Percentiles rank a stretch among this genome's conserved stretches.
Evolutionary conservation across 2,113 vertebrate genomes (phyloP).

Genomic region (Corythornis vintsioides): DNA sequence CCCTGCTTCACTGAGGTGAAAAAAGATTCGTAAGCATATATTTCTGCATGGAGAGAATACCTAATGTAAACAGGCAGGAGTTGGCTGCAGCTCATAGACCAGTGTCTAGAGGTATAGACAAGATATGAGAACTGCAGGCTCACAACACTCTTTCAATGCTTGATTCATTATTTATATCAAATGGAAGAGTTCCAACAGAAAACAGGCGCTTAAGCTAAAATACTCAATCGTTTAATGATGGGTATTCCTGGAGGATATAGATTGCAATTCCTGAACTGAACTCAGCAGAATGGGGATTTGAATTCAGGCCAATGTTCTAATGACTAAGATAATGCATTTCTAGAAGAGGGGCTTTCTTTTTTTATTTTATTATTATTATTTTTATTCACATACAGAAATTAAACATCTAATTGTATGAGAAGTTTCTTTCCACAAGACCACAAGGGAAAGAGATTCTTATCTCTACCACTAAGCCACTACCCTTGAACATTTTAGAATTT

Average conservation of each 20-base stretch:
- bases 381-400: neutral
- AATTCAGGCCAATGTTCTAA: neutral
- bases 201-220: neutral
- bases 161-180: constrained; percentile 32
- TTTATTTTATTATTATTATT: neutral
- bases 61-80: neutral
- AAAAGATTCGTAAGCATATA: neutral
- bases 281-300: neutral
- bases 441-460: neutral
- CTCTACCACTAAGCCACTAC: neutral
- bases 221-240: neutral
- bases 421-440: neutral
- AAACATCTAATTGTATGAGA: neutral
- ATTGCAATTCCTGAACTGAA: neutral
- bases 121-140: neutral
- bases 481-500: neutral
- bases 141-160: neutral
- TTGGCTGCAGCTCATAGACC: neutral
- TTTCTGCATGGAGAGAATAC: neutral
- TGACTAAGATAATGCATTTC: neutral
- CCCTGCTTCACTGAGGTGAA: neutral
- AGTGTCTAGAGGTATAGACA: neutral
- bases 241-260: constrained; percentile 2
- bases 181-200: neutral
- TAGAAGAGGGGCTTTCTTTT: neutral